phyloP scores from a whole-genome alignment of 2,113 vertebrate species.

The Stictonetta naevosa region DNA sequence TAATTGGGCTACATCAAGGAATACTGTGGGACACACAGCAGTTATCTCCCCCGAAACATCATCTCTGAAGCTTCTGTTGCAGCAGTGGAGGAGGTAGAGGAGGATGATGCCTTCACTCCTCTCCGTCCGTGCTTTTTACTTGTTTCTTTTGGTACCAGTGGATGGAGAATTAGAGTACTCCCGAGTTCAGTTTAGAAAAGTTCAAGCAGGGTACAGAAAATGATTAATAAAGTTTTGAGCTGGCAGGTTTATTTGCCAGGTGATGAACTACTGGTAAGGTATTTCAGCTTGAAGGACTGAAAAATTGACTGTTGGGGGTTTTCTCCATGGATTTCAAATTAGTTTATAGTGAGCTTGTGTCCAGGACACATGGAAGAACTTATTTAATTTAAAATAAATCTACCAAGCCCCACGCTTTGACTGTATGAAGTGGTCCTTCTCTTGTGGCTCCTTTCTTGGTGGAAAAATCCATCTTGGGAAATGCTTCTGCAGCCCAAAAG shows the following conservation, averaged over 20 bases:
- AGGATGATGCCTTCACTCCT: background rate
- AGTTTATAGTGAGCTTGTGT: constrained; percentile 38
- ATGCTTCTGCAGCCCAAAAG: constrained; percentile 30
- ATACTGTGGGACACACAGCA: background rate
- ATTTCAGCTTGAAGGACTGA: constrained; percentile 44
- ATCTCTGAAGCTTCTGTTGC: background rate
- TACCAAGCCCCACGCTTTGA: constrained; percentile 48
- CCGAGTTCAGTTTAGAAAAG: constrained; percentile 21
- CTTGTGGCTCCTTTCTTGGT: background rate
- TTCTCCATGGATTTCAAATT: constrained; percentile 65
- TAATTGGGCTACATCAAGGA: background rate
- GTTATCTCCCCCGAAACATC: fast-evolving
- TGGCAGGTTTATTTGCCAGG: constrained; percentile 70
- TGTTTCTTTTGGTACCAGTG: constrained; percentile 14
- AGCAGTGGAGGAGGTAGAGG: background rate
- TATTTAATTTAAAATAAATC: constrained; percentile 72
- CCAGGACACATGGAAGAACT: constrained; percentile 65
- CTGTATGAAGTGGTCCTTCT: constrained; percentile 54
- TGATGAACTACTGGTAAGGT: constrained; percentile 54
- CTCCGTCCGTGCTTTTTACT: background rate
- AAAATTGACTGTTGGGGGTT: constrained; percentile 20
- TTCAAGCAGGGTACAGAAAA: constrained; percentile 53
- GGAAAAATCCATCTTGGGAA: constrained; percentile 66
- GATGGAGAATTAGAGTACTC: background rate
- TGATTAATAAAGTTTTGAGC: constrained; percentile 54